These are phyloP conservation scores for Ptychochromis oligacanthus DNA, from an alignment of 2,113 vertebrate species.

Conservation along the genomic window DNA sequence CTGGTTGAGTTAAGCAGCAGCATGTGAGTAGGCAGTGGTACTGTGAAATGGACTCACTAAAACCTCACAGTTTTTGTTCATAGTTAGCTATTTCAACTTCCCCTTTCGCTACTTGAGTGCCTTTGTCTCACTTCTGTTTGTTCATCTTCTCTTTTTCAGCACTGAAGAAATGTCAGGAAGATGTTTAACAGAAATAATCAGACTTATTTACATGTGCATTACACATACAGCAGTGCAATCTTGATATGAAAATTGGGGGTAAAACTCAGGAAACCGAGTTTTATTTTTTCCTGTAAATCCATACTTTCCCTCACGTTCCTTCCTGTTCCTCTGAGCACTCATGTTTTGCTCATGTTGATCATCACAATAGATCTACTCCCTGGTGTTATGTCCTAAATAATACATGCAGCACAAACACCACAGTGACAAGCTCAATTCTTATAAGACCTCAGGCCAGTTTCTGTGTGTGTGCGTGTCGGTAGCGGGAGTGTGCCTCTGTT, in stretches of 20 bases:
- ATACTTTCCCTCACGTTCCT: neutral
- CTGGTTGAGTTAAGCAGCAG: constrained; percentile 43
- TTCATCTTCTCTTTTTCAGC: neutral
- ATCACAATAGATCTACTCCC: constrained; percentile 52
- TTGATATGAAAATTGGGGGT: neutral
- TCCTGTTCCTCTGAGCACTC: neutral
- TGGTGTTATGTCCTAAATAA: constrained; percentile 69
- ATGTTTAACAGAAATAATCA: neutral
- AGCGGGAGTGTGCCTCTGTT: constrained; percentile 74
- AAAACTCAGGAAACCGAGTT: neutral
- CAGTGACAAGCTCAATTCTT: constrained; percentile 28
- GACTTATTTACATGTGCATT: neutral
- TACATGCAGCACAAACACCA: constrained; percentile 38
- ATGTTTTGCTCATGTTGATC: constrained; percentile 26
- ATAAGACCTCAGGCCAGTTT: constrained; percentile 45
- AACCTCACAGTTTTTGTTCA: constrained; percentile 33
- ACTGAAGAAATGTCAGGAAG: neutral
- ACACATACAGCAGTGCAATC: rapidly evolving
- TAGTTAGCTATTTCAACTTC: neutral
- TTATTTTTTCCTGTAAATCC: neutral
- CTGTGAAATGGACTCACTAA: constrained; percentile 33
- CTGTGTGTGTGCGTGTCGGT: constrained; percentile 16
- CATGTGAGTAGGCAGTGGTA: constrained; percentile 57
- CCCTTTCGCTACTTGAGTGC: constrained; percentile 2
- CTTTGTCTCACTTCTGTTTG: constrained; percentile 31